Evolutionary conservation across 2,113 vertebrate genomes (phyloP), one percentile per base, ranked within the genome.

Genomic region (Oryzias woworae): DNA sequence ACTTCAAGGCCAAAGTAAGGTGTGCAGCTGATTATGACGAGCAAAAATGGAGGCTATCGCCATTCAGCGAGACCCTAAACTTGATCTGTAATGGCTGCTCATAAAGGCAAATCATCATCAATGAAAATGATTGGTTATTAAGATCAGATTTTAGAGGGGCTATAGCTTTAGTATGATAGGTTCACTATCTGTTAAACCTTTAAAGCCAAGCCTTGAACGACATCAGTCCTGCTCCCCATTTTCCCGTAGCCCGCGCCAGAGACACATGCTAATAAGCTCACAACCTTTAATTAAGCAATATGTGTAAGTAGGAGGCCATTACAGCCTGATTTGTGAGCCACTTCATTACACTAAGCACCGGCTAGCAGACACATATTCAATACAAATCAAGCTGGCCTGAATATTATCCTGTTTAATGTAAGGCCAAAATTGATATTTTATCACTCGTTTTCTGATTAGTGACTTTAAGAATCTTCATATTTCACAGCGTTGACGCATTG

Each of bases 281-380:
- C 96, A 97, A 96, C 95, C 97, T 98, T 97, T 98, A 99, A 99
- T 99, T 97, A 98, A 98, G 95, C 96, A 94, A 95, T 98, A 98
- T 95, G 95, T 95, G 96, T 96, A 98, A 97, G 95, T 95, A 96
- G 95, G 93, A 92, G 92, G 94, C 94, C 95, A 96, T 99, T 99
- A 97, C 93, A 92, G 90, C 89, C 93, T 98, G 96, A 99, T 99
- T 98, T 98, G 96, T 97, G 94, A 94, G 91, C 90, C 90, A 94
- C 92, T 96, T 97, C 95, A 96, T 97, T 97, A 96, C 89, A 90
- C 86, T 93, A 90, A 92, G 93, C 92, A 93, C 91, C 83, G 91
- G 93, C 92, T 90, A 94, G 90, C 91, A 94, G 95, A 95, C 95
- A 96, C 92, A 95, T 95, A 94, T 91, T 94, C 96, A 95, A 95